Percentiles rank a stretch among this genome's conserved stretches.
Conservation (phyloP, 2,888 invertebrate species). For the Oligia latruncula region DNA sequence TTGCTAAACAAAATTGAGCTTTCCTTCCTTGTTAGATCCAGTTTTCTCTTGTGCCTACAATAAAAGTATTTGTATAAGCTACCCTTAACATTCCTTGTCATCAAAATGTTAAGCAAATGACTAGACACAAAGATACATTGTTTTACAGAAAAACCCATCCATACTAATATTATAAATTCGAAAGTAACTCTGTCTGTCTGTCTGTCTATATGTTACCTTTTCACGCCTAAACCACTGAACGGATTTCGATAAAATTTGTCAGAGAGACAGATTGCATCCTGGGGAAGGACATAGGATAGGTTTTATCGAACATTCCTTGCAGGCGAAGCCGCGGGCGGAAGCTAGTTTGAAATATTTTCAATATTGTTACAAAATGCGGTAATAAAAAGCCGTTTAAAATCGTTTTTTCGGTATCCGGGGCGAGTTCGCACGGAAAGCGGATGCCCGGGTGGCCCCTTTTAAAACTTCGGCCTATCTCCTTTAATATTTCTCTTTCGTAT, state of each 20-base stretch:
- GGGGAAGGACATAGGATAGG: too few relatives aligned
- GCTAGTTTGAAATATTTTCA: slow-evolving; percentile 31
- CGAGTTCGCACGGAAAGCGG: slow-evolving; percentile 30
- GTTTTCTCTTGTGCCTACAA: neutral
- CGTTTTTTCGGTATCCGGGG: slow-evolving; percentile 39
- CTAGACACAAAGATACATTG: neutral
- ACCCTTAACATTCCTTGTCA: neutral
- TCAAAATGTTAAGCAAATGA: neutral
- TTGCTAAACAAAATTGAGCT: neutral
- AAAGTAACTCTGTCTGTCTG: too few relatives aligned
- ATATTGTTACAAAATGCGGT: slow-evolving; percentile 19
- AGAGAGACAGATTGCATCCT: too few relatives aligned
- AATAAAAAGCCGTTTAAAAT: slow-evolving; percentile 19
- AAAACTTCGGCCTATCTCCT: slow-evolving; percentile 38
- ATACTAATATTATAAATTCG: too few relatives aligned
- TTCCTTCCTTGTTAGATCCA: neutral
- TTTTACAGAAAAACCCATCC: neutral
- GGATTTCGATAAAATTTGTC: too few relatives aligned
- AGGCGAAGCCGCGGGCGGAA: too few relatives aligned
- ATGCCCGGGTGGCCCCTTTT: slow-evolving; percentile 18
- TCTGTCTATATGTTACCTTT: too few relatives aligned
- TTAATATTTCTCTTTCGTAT: slow-evolving; percentile 25
- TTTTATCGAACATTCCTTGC: too few relatives aligned
- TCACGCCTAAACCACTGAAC: too few relatives aligned
- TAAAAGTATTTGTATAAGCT: neutral